Evolutionary conservation across 2,888 invertebrate genomes (phyloP), one percentile per base, ranked within the genome.

Genomic region (Poecilus cupreus): DNA sequence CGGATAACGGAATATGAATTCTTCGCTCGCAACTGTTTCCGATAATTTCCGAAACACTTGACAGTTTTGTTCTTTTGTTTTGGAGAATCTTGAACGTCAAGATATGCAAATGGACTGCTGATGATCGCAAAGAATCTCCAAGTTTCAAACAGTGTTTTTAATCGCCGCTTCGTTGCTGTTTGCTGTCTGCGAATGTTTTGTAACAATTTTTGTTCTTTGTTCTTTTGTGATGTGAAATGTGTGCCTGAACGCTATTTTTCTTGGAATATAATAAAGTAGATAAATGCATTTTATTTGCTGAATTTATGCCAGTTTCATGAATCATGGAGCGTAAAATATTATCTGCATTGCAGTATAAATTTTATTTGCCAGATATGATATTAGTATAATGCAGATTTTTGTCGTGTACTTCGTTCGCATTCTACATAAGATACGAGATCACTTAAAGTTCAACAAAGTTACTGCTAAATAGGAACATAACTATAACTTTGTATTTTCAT

Each of bases 1-100:
- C 54, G 22, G 54, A 54, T 54, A 54, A 54, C 54, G 54, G 54
- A 54, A 54, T 54, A 54, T 54, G 54, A 54, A 54, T 54, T 54
- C 54, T 49, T 49, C 22, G 54, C 49, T n/a, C 22, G 54, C 20
- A 54, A 54, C 54, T 54, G 54, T 54, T 54, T 54, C 54, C 54
- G 22, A 54, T 54, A 54, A 54, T 54, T 54, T 54, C 54, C 54
- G 20, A 54, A 54, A 54, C 54, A 54, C 54, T 54, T 54, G 54
- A 54, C 54, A 11, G 22, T 22, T 54, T 54, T 54, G 54, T 54
- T 54, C 54, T 54, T 54, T 54, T 54, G 54, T 54, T 54, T 54
- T 22, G 20, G 4, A 43, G 13, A 13, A 43, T 32, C 32, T 32
- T 32, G 32, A 32, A 32, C 1, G 43, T 43, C 4, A 54, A 54